Evolutionary conservation across 2,113 vertebrate genomes (phyloP).

Genomic region (Lonchura striata): DNA sequence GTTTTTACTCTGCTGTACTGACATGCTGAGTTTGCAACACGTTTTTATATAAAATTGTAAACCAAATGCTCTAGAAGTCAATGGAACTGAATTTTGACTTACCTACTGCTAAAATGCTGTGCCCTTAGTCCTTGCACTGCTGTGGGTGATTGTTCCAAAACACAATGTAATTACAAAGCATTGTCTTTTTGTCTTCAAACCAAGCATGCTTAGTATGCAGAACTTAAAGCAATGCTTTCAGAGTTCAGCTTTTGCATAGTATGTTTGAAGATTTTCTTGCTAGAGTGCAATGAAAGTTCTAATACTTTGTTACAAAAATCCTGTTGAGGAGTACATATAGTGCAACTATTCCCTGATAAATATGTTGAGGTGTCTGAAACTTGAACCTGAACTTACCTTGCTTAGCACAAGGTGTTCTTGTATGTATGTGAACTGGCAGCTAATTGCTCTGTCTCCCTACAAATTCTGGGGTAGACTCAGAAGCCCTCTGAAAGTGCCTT

Average conservation of each 20-base stretch:
- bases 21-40: neutral
- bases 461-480: neutral
- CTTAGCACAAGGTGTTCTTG: neutral
- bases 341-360: neutral
- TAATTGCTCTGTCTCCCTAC: neutral
- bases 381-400: neutral
- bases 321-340: neutral
- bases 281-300: neutral
- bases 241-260: neutral
- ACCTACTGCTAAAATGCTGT: neutral
- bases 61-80: neutral
- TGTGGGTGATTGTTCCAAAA: neutral
- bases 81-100: conserved; percentile 3
- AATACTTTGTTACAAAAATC: neutral
- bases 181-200: neutral
- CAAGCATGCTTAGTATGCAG: neutral
- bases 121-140: neutral
- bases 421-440: neutral
- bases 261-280: neutral
- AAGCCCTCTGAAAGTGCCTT: neutral
- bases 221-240: neutral
- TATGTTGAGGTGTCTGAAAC: neutral
- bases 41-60: neutral
- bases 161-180: neutral
- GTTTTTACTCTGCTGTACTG: neutral